These are phyloP conservation scores for Geothlypis trichas DNA, from an alignment of 2,113 vertebrate genomes.

Conservation along the genomic window DNA sequence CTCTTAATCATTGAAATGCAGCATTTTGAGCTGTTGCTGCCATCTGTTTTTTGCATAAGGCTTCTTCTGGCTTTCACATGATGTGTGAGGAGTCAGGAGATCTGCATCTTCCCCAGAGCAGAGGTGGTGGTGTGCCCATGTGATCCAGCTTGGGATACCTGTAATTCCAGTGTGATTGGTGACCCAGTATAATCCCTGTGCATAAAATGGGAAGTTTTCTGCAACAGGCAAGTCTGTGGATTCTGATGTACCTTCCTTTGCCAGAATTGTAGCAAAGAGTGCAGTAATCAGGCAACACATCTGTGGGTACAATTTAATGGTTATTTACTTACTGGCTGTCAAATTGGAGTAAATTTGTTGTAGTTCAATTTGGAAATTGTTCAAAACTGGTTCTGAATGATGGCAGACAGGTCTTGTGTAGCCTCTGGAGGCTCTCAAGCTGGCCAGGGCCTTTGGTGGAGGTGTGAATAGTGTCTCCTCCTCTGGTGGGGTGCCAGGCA, in stretches of 20 bases:
- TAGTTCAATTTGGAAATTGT: neutral
- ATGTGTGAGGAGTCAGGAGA: neutral
- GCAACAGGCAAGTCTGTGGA: neutral
- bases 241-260: neutral
- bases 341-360: conserved; percentile 15
- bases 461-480: neutral
- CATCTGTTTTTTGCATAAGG: neutral
- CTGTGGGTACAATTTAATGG: neutral
- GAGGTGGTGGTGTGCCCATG: neutral
- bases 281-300: neutral
- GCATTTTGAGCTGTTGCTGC: neutral
- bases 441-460: neutral
- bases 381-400: neutral
- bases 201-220: neutral
- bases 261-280: neutral
- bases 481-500: neutral
- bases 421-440: neutral
- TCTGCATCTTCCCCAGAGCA: neutral
- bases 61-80: neutral
- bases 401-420: neutral
- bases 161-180: neutral
- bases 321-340: neutral
- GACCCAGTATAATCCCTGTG: neutral
- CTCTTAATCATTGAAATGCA: neutral
- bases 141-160: neutral